Conservation (phyloP, 2,797 vertebrate genomes). For the Odontamblyopus rebecca region DNA sequence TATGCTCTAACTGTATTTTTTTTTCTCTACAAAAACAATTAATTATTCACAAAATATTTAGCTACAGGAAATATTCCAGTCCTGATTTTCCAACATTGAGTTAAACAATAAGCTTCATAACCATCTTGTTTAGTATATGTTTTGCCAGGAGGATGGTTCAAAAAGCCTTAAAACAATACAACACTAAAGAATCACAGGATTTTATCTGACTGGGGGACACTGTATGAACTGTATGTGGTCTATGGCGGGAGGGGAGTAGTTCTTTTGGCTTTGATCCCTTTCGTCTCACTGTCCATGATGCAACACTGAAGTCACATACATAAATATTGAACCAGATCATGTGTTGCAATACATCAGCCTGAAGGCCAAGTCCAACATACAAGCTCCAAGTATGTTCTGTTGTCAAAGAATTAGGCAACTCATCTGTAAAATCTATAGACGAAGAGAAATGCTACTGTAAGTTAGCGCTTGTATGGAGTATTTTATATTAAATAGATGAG, state of each 20-base stretch:
- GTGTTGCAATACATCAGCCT: background rate
- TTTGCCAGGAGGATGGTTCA: background rate
- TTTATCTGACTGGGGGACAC: background rate
- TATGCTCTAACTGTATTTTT: too few species aligned
- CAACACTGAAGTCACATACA: background rate
- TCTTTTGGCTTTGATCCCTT: background rate
- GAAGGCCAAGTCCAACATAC: background rate
- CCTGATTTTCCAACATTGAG: background rate
- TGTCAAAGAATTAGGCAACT: background rate
- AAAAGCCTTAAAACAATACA: background rate
- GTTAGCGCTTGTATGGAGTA: too few species aligned
- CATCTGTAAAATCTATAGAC: background rate
- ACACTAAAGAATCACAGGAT: too few species aligned
- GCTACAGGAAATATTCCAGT: background rate
- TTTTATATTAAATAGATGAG: background rate
- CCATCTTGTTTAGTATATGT: background rate
- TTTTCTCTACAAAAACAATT: too few species aligned
- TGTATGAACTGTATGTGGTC: background rate
- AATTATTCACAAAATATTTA: background rate
- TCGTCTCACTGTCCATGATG: conserved; percentile 33
- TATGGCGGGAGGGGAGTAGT: background rate
- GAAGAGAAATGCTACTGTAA: background rate
- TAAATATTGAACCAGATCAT: background rate
- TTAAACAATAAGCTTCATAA: too few species aligned
- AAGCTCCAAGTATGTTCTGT: background rate